Evolutionary conservation across 2,113 vertebrate species (phyloP).

Genomic region (Isichthys henryi): DNA sequence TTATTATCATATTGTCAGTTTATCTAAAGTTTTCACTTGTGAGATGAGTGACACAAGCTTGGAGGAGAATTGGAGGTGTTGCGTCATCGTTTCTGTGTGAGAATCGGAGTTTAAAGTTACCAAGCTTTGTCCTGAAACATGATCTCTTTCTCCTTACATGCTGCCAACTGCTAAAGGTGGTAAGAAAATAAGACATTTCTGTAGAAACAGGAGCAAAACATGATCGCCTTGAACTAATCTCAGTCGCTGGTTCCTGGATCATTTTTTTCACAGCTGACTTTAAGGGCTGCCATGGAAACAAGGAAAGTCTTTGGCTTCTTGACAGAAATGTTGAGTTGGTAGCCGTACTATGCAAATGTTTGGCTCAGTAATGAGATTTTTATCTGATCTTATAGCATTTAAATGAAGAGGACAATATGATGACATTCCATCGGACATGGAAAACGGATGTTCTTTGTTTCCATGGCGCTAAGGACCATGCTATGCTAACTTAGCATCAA

Average conservation of each 20-base stretch:
- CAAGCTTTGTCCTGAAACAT: constrained; percentile 47
- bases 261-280: constrained; percentile 35
- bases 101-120: neutral
- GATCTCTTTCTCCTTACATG: constrained; percentile 69
- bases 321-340: neutral
- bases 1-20: neutral
- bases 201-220: constrained; percentile 41
- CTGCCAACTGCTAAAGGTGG: constrained; percentile 69
- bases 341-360: neutral
- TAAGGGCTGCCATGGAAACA: constrained; percentile 50
- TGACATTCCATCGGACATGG: neutral
- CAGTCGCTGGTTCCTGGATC: constrained; percentile 23
- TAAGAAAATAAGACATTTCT: constrained; percentile 64
- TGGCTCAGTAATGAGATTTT: neutral
- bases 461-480: constrained; percentile 40
- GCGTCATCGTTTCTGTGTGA: neutral
- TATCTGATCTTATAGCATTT: neutral
- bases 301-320: constrained; percentile 16
- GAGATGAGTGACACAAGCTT: neutral
- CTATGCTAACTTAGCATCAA: constrained; percentile 32
- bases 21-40: neutral
- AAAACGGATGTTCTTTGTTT: constrained; percentile 25
- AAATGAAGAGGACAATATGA: neutral
- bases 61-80: neutral
- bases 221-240: constrained; percentile 29